Base-by-base conservation (phyloP, 2,113 vertebrate genomes). In the Trichomycterus rosablanca region DNA sequence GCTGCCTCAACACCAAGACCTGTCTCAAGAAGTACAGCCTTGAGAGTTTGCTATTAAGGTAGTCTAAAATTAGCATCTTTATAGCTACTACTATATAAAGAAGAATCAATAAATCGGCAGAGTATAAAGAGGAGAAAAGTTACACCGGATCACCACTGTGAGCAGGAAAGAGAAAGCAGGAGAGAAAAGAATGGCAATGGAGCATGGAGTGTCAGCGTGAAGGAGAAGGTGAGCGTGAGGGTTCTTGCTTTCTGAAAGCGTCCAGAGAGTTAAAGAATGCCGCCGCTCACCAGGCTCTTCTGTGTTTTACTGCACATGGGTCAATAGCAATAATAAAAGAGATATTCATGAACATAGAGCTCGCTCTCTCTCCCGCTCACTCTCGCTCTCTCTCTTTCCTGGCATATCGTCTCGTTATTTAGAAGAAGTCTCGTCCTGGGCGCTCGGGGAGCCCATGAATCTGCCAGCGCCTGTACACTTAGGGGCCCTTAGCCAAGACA, bases 261-360 rank as follows among this genome's bases (percentile, higher is more conserved):
- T 70, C 71, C 53, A 53, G 69, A 63, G 65, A 66, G 69, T 72
- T 74, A 70, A 83, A 73, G 78, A 76, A 81, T 78, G 75, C 73
- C 66, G 60, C 37, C 10, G 59, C 37, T 44, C 37, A 39, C 43
- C 51, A 56, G 64, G 50, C 65, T 71, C 67, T 60, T 66, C 70
- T 42, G 67, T 68, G 79, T 72, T 87, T 81, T 78, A 79, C 68
- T 73, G 77, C 46, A 24, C 60, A 73, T 59, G 72, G 79, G 75
- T 86, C 85, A 84, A 81, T 83, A 82, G 64, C 66, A 77, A 80
- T 83, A 80, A 82, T 84, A 83, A 81, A 80, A 83, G 78, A 80
- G 76, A 85, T 86, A 82, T 84, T 83, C 80, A 85, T 79, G 77
- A 67, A 77, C 72, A 68, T 72, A 67, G 57, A 51, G 20, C 34